Base-by-base conservation (phyloP, 2,888 invertebrate species). In the Harpalus rufipes region DNA sequence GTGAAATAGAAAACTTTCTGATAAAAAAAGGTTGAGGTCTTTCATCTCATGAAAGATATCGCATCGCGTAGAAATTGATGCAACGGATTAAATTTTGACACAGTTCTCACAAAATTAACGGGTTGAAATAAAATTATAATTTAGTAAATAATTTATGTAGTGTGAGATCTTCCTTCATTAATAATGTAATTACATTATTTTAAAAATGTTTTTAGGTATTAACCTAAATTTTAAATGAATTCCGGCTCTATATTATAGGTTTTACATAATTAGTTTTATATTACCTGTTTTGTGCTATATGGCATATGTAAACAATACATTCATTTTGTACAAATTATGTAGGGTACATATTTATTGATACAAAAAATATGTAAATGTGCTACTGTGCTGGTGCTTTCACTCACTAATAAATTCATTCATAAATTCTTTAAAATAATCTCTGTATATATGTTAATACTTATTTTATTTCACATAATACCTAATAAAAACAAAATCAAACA, bases 81-180 rank as follows among this genome's bases (percentile, higher is more conserved):
- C 10, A 12, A 3, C 32, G 5, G 32, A 51, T 51, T 68, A 14
- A 14, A 32, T 7, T 68, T 68, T 14, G 68, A 39, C 68, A 68
- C 14, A 68, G 32, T 68, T 68, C 68, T 68, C 68, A 68, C 68
- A 10, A 68, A 25, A 63, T 63, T 25, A n/a, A 14, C n/a, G 7
- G 7, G 25, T 68, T 68, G 5, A 63, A 63, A 21, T 21, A 25
- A 10, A 32, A 25, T n/a, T 32, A 65, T 65, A 65, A 65, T 32
- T 65, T 65, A n/a, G 2, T 21, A 25, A 63, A 63, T 63, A 12
- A 51, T 51, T 1, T 51, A 6, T 51, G n/a, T n/a, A n/a, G n/a
- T n/a, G 59, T 59, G 16, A 1, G 16, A 59, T 59, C 7, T 59
- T 59, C 16, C 5, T 59, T 16, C 16, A 14, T 59, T 59, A 59